Evolutionary conservation across 2,797 vertebrate genomes (phyloP), one percentile per base, ranked within the genome.

Genomic region (Hipposideros larvatus): DNA sequence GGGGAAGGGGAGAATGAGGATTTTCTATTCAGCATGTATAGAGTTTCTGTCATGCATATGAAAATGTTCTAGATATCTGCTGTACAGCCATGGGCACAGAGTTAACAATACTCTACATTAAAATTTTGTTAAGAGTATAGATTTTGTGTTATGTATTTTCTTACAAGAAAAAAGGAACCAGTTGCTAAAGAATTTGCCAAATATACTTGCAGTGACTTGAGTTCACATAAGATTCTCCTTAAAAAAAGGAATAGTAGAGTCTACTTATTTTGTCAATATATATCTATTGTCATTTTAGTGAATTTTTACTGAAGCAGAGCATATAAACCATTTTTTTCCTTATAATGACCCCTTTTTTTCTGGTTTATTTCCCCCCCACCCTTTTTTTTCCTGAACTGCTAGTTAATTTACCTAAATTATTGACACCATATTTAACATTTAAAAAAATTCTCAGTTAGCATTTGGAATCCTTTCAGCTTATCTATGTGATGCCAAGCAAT

Each of bases 341-440:
- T 71, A 11, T 87, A 55, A 57, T 71, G 65, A 59, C 18, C 22
- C 18, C n/a, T 63, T 55, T 83, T 90, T 18, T 90, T 34, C 5
- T 11, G 74, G 46, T 46, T 55, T 82, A 43, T 84, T 78, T 65
- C 37, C 37, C 37, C 37, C 37, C 37, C 2, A 2, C 55, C 59
- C 28, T 13, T n/a, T 94, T 71, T 95, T 15, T n/a, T 94, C 71
- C 19, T 78, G 4, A 78, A 78, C 2, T 78, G 4, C 21, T 71
- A 15, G 24, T 74, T 87, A 68, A 91, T 95, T 87, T 91, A 4
- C 24, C 65, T 68, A 48, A 85, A 70, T 63, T 88, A 94, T 53
- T 57, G 73, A 75, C 59, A 88, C 31, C 11, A 11, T 80, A 75
- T 57, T 83, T 80, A 51, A 88, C 19, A 61, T 73, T 87, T 85